phyloP scores from a whole-genome alignment of 2,113 vertebrate species.

The Oxyruncus cristatus region DNA sequence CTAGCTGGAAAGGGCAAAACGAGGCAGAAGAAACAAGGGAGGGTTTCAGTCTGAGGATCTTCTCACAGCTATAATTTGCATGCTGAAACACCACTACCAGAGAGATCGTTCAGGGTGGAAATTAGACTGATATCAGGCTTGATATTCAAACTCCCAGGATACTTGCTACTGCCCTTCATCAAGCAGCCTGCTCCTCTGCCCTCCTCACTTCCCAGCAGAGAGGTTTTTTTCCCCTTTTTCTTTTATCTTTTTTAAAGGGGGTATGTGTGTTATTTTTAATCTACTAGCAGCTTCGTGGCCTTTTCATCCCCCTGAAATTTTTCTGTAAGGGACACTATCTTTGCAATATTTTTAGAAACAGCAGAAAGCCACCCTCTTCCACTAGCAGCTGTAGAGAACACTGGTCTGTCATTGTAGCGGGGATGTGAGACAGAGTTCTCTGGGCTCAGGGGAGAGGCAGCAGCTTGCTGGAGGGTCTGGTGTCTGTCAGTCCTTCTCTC shows the following conservation, averaged over 20 bases:
- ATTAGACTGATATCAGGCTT: not conserved
- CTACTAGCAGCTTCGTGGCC: not conserved
- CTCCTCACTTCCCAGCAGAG: not conserved
- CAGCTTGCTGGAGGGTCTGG: not conserved
- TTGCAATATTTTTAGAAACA: not conserved
- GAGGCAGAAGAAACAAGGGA: not conserved
- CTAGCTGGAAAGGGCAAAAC: constrained; percentile 19
- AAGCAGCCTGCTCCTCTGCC: not conserved
- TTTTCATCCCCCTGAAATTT: not conserved
- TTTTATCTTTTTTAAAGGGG: not conserved
- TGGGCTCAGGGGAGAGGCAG: not conserved
- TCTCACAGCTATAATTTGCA: not conserved
- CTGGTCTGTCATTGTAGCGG: not conserved
- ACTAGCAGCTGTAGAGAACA: not conserved
- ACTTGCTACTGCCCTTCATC: not conserved
- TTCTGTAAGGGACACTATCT: not conserved
- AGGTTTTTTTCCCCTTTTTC: not conserved
- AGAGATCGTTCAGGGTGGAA: not conserved
- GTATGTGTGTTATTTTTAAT: not conserved
- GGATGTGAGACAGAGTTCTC: not conserved
- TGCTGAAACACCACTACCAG: not conserved
- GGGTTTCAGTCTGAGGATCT: not conserved
- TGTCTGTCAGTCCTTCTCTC: not conserved
- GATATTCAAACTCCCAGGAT: not conserved
- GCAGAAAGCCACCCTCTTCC: not conserved